Conservation (phyloP, 2,797 vertebrate genomes). For the Clarias platycephalus region DNA sequence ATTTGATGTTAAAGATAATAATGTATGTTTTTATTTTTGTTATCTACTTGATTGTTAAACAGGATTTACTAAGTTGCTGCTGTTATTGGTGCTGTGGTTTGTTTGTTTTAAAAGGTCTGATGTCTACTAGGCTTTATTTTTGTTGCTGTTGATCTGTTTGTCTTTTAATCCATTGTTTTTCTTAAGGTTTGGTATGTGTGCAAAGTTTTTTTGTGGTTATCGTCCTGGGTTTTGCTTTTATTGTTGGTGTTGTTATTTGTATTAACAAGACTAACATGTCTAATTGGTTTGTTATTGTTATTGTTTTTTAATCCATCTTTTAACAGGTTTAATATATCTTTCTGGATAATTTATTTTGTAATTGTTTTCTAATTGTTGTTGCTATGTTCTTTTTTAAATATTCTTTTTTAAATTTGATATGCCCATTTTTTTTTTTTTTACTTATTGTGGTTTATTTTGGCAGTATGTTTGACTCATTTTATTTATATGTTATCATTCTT, state of each 20-base stretch:
- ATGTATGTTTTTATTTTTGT: neutral
- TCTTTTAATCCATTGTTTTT: neutral
- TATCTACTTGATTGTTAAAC: slow-evolving; percentile 26
- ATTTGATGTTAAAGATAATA: neutral
- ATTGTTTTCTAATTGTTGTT: neutral
- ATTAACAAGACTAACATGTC: neutral
- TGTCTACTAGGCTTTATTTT: neutral
- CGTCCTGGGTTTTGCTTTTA: too few relatives aligned
- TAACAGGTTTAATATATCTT: neutral
- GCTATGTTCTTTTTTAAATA: neutral
- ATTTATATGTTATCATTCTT: neutral
- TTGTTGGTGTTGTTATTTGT: too few relatives aligned
- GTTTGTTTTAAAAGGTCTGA: too few relatives aligned
- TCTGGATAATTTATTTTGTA: too few relatives aligned
- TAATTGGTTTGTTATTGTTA: neutral
- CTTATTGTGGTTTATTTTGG: too few relatives aligned
- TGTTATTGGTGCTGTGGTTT: too few relatives aligned
- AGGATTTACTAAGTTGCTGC: too few relatives aligned
- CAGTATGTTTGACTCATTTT: neutral
- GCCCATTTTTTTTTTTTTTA: neutral
- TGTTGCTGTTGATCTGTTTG: neutral
- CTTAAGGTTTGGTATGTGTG: neutral
- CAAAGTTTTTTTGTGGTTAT: neutral
- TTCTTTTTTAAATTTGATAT: neutral
- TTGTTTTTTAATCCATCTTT: neutral